A percentile compares a stretch with the other conserved stretches of the same genome.
phyloP scores from a whole-genome alignment of 2,888 invertebrate genomes.

The Nymphalis urticae region DNA sequence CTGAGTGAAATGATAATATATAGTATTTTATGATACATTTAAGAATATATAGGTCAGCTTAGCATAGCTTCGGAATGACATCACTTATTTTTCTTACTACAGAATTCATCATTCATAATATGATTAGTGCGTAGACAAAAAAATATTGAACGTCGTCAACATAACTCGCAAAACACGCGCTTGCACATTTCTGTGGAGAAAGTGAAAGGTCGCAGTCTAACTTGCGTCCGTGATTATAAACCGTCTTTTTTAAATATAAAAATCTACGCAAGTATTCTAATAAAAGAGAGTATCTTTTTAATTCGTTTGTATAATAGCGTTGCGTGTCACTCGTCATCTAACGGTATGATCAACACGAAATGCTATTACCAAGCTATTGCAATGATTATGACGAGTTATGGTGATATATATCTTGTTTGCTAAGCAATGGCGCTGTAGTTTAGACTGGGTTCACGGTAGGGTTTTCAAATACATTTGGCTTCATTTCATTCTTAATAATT shows the following conservation, averaged over 20 bases:
- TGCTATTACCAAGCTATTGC: constrained; percentile 41
- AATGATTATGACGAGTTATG: constrained; percentile 25
- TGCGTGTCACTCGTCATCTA: constrained; percentile 52
- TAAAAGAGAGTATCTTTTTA: constrained; percentile 20
- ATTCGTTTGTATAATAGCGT: constrained; percentile 32
- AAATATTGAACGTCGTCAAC: background rate
- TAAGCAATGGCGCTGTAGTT: constrained; percentile 18
- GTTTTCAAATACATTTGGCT: background rate
- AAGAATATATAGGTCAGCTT: background rate
- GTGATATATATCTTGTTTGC: constrained; percentile 17
- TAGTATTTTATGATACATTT: background rate
- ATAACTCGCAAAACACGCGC: constrained; percentile 39
- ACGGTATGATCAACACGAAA: constrained; percentile 49
- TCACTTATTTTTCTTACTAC: background rate
- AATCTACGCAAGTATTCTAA: constrained; percentile 12
- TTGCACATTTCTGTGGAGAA: constrained; percentile 60
- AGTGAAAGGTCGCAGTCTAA: constrained; percentile 68
- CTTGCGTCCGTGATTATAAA: constrained; percentile 47
- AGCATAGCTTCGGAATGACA: too few relatives aligned
- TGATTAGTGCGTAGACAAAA: background rate
- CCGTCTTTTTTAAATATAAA: constrained; percentile 40
- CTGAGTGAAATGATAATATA: background rate
- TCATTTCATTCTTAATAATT: background rate
- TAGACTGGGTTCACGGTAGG: constrained; percentile 15
- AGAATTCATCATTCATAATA: background rate